Conservation (phyloP, 2,797 vertebrate genomes). For the Myripristis murdjan region DNA sequence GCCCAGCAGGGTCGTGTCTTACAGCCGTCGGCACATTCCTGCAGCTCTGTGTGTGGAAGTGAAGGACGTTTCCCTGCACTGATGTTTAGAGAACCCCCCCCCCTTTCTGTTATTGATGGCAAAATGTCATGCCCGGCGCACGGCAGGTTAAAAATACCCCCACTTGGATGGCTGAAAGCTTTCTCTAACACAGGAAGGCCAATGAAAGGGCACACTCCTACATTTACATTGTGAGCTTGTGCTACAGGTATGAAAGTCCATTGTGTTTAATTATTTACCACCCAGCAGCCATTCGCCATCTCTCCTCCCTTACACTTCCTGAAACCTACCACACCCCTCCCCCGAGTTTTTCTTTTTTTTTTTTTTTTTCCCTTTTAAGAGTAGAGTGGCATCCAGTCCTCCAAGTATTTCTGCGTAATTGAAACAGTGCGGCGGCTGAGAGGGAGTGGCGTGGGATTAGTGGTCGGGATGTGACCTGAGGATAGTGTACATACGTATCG, state of each 20-base stretch:
- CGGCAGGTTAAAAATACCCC: slow-evolving; percentile 63
- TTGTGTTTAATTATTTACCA: slow-evolving; percentile 87
- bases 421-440: background rate
- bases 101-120: background rate
- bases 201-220: slow-evolving; percentile 70
- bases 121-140: slow-evolving; percentile 44
- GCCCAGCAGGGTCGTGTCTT: background rate
- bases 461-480: background rate
- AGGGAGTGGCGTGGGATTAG: background rate
- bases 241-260: slow-evolving; percentile 86
- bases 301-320: slow-evolving; percentile 69
- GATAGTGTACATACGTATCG: no score
- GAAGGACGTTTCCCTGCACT: slow-evolving; percentile 1
- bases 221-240: slow-evolving; percentile 69
- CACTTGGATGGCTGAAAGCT: slow-evolving; percentile 38
- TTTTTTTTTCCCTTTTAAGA: slow-evolving; percentile 8
- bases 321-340: slow-evolving; percentile 35
- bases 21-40: background rate
- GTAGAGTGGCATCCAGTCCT: background rate
- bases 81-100: background rate
- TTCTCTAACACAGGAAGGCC: slow-evolving; percentile 66
- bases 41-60: background rate
- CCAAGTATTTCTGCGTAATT: background rate
- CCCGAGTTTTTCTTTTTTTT: no score
- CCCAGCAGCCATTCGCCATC: slow-evolving; percentile 67